Conservation (phyloP, 53 echinoderm and acorn worm species). For the Echinometra lucunter region DNA sequence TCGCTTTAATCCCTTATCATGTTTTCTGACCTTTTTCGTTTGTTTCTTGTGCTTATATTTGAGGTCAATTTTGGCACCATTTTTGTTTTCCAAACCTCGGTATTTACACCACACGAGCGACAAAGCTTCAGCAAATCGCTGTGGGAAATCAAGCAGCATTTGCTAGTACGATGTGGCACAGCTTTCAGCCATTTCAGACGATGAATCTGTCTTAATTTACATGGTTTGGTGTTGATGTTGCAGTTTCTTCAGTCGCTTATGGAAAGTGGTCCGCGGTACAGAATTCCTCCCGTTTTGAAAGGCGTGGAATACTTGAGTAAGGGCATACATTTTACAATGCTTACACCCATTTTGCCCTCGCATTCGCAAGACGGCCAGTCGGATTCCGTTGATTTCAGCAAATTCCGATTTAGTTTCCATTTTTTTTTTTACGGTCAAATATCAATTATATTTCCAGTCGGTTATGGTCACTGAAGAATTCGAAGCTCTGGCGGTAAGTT, state of each 20-base stretch:
- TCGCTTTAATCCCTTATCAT: background rate
- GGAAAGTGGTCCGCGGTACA: slow-evolving; percentile 32
- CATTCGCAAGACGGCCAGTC: slow-evolving; percentile 18
- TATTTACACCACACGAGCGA: slow-evolving; percentile 35
- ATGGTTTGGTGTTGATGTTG: slow-evolving; percentile 18
- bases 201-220: slow-evolving; percentile 45
- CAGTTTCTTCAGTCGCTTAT: slow-evolving; percentile 26
- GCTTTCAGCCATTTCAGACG: slow-evolving; percentile 48
- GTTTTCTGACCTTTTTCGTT: background rate
- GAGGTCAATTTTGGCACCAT: background rate
- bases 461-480: background rate
- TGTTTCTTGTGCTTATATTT: background rate
- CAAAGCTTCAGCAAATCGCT: slow-evolving; percentile 41
- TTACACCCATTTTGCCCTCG: background rate
- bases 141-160: slow-evolving; percentile 55
- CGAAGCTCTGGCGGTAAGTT: background rate
- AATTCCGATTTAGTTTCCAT: background rate
- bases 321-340: slow-evolving; percentile 12
- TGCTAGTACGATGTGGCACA: slow-evolving; percentile 18
- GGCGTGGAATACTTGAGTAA: slow-evolving; percentile 42
- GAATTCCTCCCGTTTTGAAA: slow-evolving; percentile 5
- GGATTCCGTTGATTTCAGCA: slow-evolving; percentile 41
- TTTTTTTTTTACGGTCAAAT: background rate
- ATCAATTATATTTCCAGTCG: background rate
- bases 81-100: background rate